Conservation (phyloP, 2,797 vertebrate genomes). For the Babyrousa celebensis region DNA sequence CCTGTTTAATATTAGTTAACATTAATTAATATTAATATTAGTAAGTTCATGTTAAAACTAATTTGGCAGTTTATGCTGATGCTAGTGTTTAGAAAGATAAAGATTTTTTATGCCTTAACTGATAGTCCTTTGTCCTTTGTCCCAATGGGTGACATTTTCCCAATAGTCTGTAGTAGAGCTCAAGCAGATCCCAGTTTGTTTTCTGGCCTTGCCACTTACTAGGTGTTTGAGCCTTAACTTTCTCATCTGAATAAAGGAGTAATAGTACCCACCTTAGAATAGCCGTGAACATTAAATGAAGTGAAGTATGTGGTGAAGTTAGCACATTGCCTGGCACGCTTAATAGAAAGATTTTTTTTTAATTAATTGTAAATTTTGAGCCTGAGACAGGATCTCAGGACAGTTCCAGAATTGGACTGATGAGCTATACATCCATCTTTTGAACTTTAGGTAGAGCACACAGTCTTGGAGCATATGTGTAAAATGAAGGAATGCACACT, state of each 20-base stretch:
- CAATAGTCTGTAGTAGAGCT: neutral
- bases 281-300: neutral
- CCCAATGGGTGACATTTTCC: neutral
- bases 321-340: no score
- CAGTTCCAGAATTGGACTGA: neutral
- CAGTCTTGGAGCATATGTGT: neutral
- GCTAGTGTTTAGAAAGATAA: neutral
- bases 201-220: neutral
- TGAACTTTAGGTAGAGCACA: neutral
- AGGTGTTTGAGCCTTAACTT: neutral
- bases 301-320: neutral
- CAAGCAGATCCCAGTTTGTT: neutral
- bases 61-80: neutral
- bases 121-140: neutral
- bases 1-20: neutral
- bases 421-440: neutral
- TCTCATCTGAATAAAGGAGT: neutral
- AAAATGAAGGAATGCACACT: neutral
- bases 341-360: slow-evolving; percentile 1
- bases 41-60: neutral
- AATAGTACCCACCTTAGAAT: neutral
- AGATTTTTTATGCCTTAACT: neutral
- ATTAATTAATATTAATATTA: neutral
- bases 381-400: neutral
- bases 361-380: neutral